Base-by-base conservation (phyloP, 2,113 vertebrate species). In the Nesogale talazaci region DNA sequence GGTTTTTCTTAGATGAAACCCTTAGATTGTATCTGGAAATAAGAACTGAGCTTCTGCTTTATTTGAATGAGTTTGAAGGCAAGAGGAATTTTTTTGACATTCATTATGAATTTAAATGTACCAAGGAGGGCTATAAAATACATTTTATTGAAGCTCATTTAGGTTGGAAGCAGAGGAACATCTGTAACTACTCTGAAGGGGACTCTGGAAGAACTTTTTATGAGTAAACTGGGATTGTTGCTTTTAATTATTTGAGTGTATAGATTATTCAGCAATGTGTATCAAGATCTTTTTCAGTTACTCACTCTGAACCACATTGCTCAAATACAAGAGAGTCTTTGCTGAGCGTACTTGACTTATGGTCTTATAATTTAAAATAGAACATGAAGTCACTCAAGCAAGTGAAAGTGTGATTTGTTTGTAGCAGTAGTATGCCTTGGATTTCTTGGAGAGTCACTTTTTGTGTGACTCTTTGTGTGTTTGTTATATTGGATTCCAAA, bases 121-220 rank as follows among this genome's bases (percentile, higher is more conserved):
- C 96, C 92, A 88, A 57, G 78, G 93, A 95, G 96, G 83, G 38
- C 4, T 93, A 59, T 94, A 93, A 97, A 96, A 86, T 75, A 76
- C 61, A 90, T 96, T 97, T 97, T 90, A 96, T 95, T 90, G 86
- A 95, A 94, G 88, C 89, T 95, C 95, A 79, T 94, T 95, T 89
- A 88, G 61, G 93, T 31, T 84, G 2, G 63, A 95, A 96, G 89
- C 89, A 92, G 89, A 96, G 92, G 94, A 97, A 94, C 70, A 96
- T 95, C 93, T 96, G 94, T 92, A 97, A 97, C 84, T 95, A 80
- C 94, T 92, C 96, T 93, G 88, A 96, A 89, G 95, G 86, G 96
- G 89, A 79, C 94, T 38, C 87, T 83, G 90, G 94, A 97, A 93
- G 95, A 95, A 90, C 59, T 83, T 96, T 96, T 94, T 88, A 95